Base-by-base conservation (phyloP, 2,888 invertebrate genomes). In the Eurytoma adleriae region DNA sequence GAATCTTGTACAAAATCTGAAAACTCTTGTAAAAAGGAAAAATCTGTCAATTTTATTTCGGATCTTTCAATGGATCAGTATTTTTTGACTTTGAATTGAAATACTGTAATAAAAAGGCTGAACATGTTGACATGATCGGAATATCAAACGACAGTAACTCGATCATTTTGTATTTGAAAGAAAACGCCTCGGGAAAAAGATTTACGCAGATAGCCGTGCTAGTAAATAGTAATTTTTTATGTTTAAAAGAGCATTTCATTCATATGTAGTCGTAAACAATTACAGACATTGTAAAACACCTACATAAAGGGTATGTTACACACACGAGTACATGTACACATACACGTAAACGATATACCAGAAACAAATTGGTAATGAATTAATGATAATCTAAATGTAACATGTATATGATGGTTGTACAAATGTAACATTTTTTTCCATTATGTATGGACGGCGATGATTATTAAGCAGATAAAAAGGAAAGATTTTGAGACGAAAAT, bases 371-470 rank as follows among this genome's bases (percentile, higher is more conserved):
- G 86, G 86, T 88, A 88, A 88, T 86, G 85, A 87, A 87, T 88
- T 87, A 88, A 89, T 85, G 86, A 87, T 89, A 90, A 89, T 89
- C 88, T 89, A 90, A 89, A 89, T 90, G 89, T 90, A 91, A 90
- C 88, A 87, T 91, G 91, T 91, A 91, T 91, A 91, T 91, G 89
- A 90, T 89, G 91, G 91, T 90, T 91, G 91, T 91, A 91, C 91
- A 91, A 91, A 91, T 91, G 91, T 91, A 91, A 91, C 91, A 91
- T 91, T 91, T 91, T 90, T 90, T 90, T 90, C 89, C 88, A 89
- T 90, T 90, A 87, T 89, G 88, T 90, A 89, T 88, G 89, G 77
- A 88, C 86, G 88, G 87, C 84, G 83, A 87, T 82, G 83, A 84
- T 83, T 83, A 85, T 80, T 84, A 84, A 83, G 83, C 83, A 84